phyloP scores from a whole-genome alignment of 2,888 invertebrate species.

The Conops quadrifasciatus region DNA sequence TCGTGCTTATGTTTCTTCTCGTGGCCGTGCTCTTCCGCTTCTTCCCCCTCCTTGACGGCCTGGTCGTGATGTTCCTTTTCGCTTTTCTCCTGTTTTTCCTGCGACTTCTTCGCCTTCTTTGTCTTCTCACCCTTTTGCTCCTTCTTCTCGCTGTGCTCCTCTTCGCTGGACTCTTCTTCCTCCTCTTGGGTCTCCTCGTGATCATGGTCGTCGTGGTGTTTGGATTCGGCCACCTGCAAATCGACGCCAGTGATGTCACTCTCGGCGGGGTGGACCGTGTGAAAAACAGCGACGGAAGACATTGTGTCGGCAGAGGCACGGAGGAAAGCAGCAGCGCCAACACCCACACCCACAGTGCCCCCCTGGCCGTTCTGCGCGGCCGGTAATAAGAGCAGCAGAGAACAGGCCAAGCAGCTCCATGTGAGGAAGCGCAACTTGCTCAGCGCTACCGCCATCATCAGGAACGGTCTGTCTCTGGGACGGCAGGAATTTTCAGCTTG shows the following conservation, averaged over 20 bases:
- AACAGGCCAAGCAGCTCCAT: conserved; percentile 20
- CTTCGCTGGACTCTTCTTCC: conserved; percentile 73
- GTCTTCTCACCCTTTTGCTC: conserved; percentile 75
- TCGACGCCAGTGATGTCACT: conserved; percentile 43
- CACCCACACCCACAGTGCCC: conserved; percentile 16
- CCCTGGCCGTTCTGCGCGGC: background rate
- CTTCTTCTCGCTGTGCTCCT: conserved; percentile 73
- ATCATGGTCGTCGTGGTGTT: conserved; percentile 40
- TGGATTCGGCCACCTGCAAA: conserved; percentile 59
- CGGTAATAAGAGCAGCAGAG: conserved; percentile 17
- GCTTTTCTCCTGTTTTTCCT: conserved; percentile 73
- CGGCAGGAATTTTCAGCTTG: conserved; percentile 24
- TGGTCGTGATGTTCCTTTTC: conserved; percentile 80
- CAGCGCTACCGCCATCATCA: conserved; percentile 7
- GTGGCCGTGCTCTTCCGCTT: conserved; percentile 66
- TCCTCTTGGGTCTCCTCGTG: conserved; percentile 54
- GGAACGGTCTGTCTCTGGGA: conserved; percentile 6
- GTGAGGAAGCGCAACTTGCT: conserved; percentile 23
- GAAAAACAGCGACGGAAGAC: conserved; percentile 17
- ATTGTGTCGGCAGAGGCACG: conserved; percentile 36
- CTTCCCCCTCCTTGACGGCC: conserved; percentile 67
- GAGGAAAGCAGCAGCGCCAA: conserved; percentile 40
- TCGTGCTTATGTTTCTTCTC: conserved; percentile 68
- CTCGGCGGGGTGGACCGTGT: no score
- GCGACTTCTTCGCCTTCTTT: conserved; percentile 76